Evolutionary conservation across 2,113 vertebrate species (phyloP), one percentile per base, ranked within the genome.

Genomic region (Rana temporaria): DNA sequence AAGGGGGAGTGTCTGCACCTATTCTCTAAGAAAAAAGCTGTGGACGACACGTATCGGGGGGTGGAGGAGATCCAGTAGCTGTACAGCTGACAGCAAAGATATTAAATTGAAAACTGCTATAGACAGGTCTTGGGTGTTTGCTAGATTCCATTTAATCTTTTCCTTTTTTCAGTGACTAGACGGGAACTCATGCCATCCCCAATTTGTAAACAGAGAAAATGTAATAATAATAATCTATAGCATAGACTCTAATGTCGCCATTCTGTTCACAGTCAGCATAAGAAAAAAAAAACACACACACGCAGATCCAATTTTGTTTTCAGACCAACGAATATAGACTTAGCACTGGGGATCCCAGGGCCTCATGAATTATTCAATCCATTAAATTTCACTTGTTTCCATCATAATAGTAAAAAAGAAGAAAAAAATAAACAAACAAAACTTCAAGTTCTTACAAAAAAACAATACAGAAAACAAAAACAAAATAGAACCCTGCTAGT

Each of bases 361-460:
- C 12, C 48, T 78, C n/a, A 55, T 78, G 76, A 78, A 78, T 78
- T 55, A 78, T 78, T 66, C 52, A 53, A 30, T 56, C 24, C 63
- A 66, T 66, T 78, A 78, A 66, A 66, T 55, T 30, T 34, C 48
- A 66, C 66, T 66, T 42, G 53, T 65, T 22, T 22, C 63, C 34
- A 15, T 17, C 64, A 68, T 79, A 67, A 79, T 57, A 19, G 63
- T 18, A 12, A 57, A 67, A 12, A 57, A 67, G 9, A 15, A 56
- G 6, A 57, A 68, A 32, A 20, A 15, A 56, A 12, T 38, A 68
- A 32, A 34, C 26, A 68, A 79, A 79, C 48, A 79, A 57, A 63
- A 63, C 22, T 76, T 48, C n/a, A 12, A 22, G 34, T 63, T 38
- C 32, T 14, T 20, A 62, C 6, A 75, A 66, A 66, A 57, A 32